phyloP scores from a whole-genome alignment of 37 sponge, comb jelly and placozoan species.

The Eunapius fragilis region DNA sequence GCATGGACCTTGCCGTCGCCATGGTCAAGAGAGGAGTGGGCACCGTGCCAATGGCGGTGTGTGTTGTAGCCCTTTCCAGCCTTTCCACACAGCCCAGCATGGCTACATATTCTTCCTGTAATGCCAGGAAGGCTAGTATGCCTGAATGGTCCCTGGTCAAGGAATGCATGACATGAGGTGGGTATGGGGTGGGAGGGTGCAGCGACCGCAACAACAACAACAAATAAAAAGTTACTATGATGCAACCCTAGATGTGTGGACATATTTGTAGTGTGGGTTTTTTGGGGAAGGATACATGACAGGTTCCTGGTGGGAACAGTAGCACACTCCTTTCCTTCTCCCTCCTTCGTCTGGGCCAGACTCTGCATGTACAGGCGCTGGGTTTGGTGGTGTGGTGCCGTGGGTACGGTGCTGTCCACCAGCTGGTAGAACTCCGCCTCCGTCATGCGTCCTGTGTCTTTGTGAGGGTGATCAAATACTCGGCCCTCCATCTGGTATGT shows the following conservation, averaged over 20 bases:
- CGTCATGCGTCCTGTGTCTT: slow-evolving; percentile 31
- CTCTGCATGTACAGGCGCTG: slow-evolving; percentile 50
- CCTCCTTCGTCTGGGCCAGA: slow-evolving; percentile 15
- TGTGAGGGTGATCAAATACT: slow-evolving; percentile 26
- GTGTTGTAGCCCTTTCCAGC: not conserved
- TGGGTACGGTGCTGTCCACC: slow-evolving; percentile 33
- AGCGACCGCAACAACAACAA: not conserved
- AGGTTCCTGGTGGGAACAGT: slow-evolving; percentile 23
- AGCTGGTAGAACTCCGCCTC: slow-evolving; percentile 77
- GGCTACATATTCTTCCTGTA: not conserved
- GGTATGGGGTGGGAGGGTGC: not conserved
- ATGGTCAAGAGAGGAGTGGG: not conserved
- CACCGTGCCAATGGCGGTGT: not conserved
- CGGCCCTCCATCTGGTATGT: slow-evolving; percentile 57
- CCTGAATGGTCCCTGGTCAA: slow-evolving; percentile 21
- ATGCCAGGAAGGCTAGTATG: slow-evolving; percentile 24
- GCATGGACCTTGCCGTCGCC: not conserved
- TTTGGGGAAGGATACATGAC: slow-evolving; percentile 56
- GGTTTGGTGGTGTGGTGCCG: slow-evolving; percentile 32
- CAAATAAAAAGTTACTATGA: too few species aligned
- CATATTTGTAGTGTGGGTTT: not conserved
- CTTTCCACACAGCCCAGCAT: not conserved
- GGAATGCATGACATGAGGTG: not conserved
- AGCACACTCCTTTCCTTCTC: not conserved
- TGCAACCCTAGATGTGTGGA: too few species aligned